Conservation (phyloP, 1,140 invertebrate genomes). For the Drosophila sp. region DNA sequence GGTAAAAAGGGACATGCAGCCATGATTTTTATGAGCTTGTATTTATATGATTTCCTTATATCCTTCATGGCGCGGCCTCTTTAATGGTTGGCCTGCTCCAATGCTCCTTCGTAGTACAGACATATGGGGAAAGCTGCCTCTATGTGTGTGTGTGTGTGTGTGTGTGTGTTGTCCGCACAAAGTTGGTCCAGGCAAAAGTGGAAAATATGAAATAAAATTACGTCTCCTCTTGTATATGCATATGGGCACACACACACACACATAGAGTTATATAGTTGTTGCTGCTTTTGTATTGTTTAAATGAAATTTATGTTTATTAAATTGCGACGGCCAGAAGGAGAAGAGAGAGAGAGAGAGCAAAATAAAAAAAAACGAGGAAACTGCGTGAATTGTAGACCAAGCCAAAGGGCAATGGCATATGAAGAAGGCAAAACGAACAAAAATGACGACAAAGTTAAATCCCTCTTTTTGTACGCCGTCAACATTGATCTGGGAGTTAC, state of each 20-base stretch:
- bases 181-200: conserved; percentile 28
- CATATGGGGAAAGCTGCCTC: neutral
- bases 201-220: conserved; percentile 64
- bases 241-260: conserved; percentile 24
- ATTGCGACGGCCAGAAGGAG: conserved; percentile 40
- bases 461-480: neutral
- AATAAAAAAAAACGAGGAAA: conserved; percentile 3
- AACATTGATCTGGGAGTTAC: neutral
- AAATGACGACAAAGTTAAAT: neutral
- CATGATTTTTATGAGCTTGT: conserved; percentile 78
- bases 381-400: conserved; percentile 1
- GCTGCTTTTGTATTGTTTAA: conserved; percentile 54
- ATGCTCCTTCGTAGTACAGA: conserved; percentile 11
- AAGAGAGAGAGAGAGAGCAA: conserved; percentile 12
- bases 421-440: neutral
- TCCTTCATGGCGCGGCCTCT: conserved; percentile 50
- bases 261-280: conserved; percentile 29
- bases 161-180: conserved; percentile 4
- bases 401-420: conserved; percentile 1
- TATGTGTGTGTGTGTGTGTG: too few relatives aligned
- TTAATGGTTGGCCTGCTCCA: conserved; percentile 29
- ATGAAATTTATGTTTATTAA: conserved; percentile 70
- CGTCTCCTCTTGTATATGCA: conserved; percentile 49
- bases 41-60: conserved; percentile 76
- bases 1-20: conserved; percentile 51